Evolutionary conservation across 2,888 invertebrate genomes (phyloP).

Genomic region (Drosophila merina): DNA sequence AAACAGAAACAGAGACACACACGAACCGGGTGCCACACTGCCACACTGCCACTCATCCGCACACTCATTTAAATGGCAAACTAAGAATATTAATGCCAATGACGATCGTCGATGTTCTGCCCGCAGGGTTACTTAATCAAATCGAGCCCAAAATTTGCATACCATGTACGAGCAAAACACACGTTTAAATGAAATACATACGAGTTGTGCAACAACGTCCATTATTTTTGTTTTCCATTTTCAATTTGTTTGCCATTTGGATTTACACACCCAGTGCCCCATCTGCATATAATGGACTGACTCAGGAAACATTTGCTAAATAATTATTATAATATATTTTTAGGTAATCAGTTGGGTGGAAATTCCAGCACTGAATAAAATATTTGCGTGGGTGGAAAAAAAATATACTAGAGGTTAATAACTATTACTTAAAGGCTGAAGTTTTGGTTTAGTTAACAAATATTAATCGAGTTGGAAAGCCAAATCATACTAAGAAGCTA

Average conservation of each 20-base stretch:
- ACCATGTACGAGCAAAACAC: conserved; percentile 2
- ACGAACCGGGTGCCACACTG: neutral
- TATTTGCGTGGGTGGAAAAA: neutral
- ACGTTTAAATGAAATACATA: conserved; percentile 11
- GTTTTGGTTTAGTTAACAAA: too few species aligned
- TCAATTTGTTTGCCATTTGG: conserved; percentile 41
- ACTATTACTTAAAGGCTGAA: too few species aligned
- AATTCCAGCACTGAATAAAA: neutral
- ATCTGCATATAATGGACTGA: conserved; percentile 33
- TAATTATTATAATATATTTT: conserved; percentile 8
- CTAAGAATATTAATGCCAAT: conserved; percentile 44
- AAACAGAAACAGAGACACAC: neutral
- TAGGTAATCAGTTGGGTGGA: conserved; percentile 8
- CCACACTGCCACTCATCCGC: neutral
- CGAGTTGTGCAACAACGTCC: conserved; percentile 19
- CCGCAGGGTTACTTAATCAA: conserved; percentile 42
- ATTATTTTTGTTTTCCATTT: conserved; percentile 30
- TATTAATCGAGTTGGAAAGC: too few species aligned
- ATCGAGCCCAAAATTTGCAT: conserved; percentile 37
- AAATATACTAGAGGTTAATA: too few species aligned
- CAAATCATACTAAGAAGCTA: too few species aligned
- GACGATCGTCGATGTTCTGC: conserved; percentile 13
- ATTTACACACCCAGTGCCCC: conserved; percentile 31
- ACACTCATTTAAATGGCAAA: conserved; percentile 59
- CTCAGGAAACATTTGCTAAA: conserved; percentile 2